phyloP scores from a whole-genome alignment of 2,113 vertebrate genomes.

The Grus americana region DNA sequence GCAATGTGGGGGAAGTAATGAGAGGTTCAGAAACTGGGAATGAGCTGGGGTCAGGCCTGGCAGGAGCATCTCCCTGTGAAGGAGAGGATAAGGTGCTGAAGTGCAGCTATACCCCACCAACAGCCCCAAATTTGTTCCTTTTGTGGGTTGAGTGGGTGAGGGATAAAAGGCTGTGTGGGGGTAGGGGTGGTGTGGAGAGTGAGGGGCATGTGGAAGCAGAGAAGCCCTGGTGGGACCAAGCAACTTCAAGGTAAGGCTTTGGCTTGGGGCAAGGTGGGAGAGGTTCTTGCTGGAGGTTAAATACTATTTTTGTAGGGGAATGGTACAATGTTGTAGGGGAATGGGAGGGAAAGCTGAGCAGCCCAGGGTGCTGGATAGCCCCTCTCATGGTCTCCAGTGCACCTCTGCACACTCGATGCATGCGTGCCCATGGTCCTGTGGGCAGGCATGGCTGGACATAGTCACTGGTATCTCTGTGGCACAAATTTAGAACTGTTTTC shows the following conservation, averaged over 20 bases:
- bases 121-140: neutral
- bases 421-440: neutral
- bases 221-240: too few relatives aligned
- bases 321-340: neutral
- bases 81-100: neutral
- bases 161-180: neutral
- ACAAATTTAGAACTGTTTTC: fast-evolving
- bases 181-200: fast-evolving
- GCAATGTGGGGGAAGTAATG: neutral
- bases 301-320: neutral
- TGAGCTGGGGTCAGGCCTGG: neutral
- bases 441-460: too few relatives aligned
- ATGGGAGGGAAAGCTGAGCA: neutral
- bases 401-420: fast-evolving
- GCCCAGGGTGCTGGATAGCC: neutral
- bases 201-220: fast-evolving
- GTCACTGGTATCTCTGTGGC: neutral
- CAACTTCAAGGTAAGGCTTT: neutral
- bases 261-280: neutral
- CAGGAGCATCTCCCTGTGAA: neutral
- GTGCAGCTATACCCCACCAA: neutral
- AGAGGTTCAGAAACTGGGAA: neutral
- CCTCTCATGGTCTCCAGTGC: neutral
- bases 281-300: neutral
- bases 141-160: neutral